A percentile compares a stretch with the other conserved stretches of the same genome.
Conservation (phyloP, 2,888 invertebrate species). For the Scotopteryx bipunctaria region DNA sequence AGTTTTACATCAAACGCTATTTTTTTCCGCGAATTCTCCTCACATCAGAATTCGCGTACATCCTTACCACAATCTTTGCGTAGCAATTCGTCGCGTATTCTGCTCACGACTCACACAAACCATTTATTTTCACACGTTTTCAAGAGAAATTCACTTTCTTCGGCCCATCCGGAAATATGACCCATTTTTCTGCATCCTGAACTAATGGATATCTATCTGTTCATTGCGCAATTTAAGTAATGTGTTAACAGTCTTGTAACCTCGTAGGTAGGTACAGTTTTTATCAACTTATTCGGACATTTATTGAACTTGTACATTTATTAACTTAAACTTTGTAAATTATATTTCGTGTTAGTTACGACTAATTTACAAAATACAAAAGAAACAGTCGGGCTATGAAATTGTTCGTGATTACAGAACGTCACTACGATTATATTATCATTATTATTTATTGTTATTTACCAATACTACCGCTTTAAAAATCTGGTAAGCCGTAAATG, state of each 20-base stretch:
- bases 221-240: constrained; percentile 11
- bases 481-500: no score
- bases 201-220: constrained; percentile 16
- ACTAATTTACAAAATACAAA: no score
- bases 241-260: no score
- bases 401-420: no score
- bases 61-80: constrained; percentile 15
- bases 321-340: no score
- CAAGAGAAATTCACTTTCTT: constrained; percentile 72
- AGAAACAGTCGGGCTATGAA: no score
- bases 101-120: constrained; percentile 19
- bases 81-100: constrained; percentile 23
- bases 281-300: background rate
- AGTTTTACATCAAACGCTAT: background rate
- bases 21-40: constrained; percentile 5
- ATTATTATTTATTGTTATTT: no score
- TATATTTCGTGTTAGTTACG: no score
- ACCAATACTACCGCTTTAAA: no score
- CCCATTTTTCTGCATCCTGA: constrained; percentile 41
- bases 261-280: background rate
- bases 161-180: constrained; percentile 46
- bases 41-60: constrained; percentile 10
- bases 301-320: no score
- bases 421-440: no score
- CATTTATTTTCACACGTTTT: constrained; percentile 67